Percentiles rank a stretch among this genome's conserved stretches.
Evolutionary conservation across 2,113 vertebrate species (phyloP).

Genomic region (Thalassoma bifasciatum): DNA sequence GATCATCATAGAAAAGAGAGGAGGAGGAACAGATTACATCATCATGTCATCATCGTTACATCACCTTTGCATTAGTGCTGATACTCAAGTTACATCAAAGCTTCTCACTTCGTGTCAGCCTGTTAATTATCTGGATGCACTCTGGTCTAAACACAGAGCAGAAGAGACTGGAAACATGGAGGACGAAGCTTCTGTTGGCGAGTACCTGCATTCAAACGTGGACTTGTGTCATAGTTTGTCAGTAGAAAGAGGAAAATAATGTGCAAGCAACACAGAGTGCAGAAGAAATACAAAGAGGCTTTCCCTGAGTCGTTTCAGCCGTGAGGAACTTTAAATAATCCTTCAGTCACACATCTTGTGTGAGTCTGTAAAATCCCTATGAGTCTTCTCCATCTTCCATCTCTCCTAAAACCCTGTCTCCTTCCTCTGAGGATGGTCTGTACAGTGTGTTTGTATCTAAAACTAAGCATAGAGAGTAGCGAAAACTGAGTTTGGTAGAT

Average conservation of each 20-base stretch:
- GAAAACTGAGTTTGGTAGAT: no score
- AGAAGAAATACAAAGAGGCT: not conserved
- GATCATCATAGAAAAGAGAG: conserved; percentile 1
- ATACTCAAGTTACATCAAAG: conserved; percentile 7
- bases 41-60: no score
- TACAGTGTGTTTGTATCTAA: not conserved
- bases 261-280: not conserved
- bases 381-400: conserved; percentile 62
- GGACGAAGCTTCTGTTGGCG: no score
- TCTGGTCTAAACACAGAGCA: no score
- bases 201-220: no score
- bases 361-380: not conserved
- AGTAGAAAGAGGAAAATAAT: no score
- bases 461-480: no score
- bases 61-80: conserved; percentile 4
- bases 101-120: conserved; percentile 3
- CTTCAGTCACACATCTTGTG: conserved; percentile 29
- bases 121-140: no score
- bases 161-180: no score
- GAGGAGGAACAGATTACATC: conserved; percentile 2
- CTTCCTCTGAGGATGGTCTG: not conserved
- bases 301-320: conserved; percentile 47
- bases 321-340: conserved; percentile 1
- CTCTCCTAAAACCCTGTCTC: conserved; percentile 64
- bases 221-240: no score